These are phyloP conservation scores for Mesocricetus auratus DNA, from an alignment of 2,113 vertebrate species.

Conservation along the genomic window DNA sequence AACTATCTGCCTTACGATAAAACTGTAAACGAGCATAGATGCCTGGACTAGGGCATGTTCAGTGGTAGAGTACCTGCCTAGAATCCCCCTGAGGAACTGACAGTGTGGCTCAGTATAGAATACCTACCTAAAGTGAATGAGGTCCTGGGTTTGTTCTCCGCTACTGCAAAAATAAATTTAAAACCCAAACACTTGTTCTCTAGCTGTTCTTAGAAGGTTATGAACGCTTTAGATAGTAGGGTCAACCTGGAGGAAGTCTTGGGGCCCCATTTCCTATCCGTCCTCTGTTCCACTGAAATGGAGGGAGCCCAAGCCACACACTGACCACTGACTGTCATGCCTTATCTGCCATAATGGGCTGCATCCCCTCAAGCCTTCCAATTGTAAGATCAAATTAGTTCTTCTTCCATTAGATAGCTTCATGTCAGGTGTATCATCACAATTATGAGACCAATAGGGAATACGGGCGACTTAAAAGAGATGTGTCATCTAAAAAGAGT, in stretches of 20 bases:
- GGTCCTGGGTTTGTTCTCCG: neutral
- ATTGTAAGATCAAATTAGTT: neutral
- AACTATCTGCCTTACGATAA: neutral
- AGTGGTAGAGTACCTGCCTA: neutral
- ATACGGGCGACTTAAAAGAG: neutral
- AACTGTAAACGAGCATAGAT: neutral
- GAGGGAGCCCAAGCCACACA: neutral
- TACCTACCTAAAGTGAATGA: neutral
- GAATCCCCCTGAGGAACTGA: neutral
- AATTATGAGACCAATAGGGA: neutral
- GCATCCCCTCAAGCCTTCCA: neutral
- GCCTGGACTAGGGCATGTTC: neutral
- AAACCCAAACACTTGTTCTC: neutral
- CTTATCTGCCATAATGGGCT: neutral
- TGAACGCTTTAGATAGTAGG: neutral
- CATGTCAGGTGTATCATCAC: neutral
- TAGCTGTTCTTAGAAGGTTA: neutral
- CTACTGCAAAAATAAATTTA: neutral
- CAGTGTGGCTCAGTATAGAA: neutral
- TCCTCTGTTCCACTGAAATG: neutral
- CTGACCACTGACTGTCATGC: neutral
- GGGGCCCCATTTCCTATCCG: neutral
- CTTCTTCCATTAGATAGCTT: neutral
- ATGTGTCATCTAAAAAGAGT: neutral
- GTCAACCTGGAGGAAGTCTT: neutral